Evolutionary conservation across 2,888 invertebrate genomes (phyloP).

Genomic region (Drosophila pseudotakahashii): DNA sequence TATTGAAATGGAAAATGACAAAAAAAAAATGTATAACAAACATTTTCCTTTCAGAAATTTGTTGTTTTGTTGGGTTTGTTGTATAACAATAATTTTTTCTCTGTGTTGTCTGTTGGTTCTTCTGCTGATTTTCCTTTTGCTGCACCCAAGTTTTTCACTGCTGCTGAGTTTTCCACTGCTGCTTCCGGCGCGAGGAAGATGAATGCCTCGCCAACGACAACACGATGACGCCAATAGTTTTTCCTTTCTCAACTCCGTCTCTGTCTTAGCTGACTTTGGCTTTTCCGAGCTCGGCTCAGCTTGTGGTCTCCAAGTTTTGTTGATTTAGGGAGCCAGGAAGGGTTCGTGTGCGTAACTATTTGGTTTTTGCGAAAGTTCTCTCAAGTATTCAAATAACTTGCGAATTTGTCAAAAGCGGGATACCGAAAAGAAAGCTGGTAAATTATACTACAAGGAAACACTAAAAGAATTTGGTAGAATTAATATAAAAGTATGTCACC

Average conservation of each 20-base stretch:
- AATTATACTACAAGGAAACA: neutral
- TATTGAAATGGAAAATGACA: no score
- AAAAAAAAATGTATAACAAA: no score
- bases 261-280: constrained; percentile 16
- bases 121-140: constrained; percentile 51
- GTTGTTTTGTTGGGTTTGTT: no score
- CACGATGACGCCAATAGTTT: constrained; percentile 82
- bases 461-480: neutral
- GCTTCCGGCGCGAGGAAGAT: constrained; percentile 83
- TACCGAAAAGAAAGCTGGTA: neutral
- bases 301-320: constrained; percentile 49
- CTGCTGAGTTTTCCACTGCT: constrained; percentile 69
- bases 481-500: neutral
- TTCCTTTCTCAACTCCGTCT: constrained; percentile 36
- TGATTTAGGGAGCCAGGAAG: constrained; percentile 49
- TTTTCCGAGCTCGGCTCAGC: constrained; percentile 28
- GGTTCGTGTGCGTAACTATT: constrained; percentile 30
- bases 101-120: constrained; percentile 3
- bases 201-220: constrained; percentile 81
- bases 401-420: constrained; percentile 28
- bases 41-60: no score
- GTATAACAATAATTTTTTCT: neutral
- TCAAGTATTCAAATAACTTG: constrained; percentile 20
- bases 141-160: constrained; percentile 56
- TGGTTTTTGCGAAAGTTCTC: constrained; percentile 23